phyloP scores from a whole-genome alignment of 1,140 invertebrate genomes.

The Nymphalis io region DNA sequence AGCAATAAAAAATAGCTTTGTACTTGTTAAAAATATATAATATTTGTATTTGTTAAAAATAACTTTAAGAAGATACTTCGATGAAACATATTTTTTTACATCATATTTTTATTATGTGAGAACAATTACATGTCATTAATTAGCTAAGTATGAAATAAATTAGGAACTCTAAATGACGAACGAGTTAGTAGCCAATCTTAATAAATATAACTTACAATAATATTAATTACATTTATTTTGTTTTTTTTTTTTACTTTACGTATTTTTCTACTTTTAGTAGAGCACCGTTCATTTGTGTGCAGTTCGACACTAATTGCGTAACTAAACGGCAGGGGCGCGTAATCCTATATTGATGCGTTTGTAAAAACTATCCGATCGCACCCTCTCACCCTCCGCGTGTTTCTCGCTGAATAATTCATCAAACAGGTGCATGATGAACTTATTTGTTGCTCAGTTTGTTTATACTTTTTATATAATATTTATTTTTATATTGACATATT shows the following conservation, averaged over 20 bases:
- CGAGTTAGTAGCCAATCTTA: not conserved
- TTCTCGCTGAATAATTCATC: constrained; percentile 36
- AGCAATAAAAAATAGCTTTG: not conserved
- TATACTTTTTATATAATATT: not conserved
- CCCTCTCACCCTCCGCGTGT: constrained; percentile 19
- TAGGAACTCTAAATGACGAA: no score
- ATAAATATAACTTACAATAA: not conserved
- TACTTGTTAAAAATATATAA: no score
- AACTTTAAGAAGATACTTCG: no score
- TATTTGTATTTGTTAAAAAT: no score
- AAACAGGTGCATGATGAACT: constrained; percentile 44
- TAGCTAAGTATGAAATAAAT: no score
- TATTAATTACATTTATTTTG: no score
- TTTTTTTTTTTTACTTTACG: not conserved
- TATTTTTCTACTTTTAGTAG: constrained; percentile 7
- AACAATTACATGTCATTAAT: no score
- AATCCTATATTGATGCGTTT: constrained; percentile 78
- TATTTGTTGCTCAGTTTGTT: constrained; percentile 28
- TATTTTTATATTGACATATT: not conserved
- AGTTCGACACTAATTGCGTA: constrained; percentile 68
- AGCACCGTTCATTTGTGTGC: constrained; percentile 17
- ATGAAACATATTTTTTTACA: no score
- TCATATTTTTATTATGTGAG: no score
- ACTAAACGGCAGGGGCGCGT: constrained; percentile 71
- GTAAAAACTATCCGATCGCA: constrained; percentile 74